Evolutionary conservation across 1,140 invertebrate species (phyloP).

Genomic region (Brachionus calyciflorus): DNA sequence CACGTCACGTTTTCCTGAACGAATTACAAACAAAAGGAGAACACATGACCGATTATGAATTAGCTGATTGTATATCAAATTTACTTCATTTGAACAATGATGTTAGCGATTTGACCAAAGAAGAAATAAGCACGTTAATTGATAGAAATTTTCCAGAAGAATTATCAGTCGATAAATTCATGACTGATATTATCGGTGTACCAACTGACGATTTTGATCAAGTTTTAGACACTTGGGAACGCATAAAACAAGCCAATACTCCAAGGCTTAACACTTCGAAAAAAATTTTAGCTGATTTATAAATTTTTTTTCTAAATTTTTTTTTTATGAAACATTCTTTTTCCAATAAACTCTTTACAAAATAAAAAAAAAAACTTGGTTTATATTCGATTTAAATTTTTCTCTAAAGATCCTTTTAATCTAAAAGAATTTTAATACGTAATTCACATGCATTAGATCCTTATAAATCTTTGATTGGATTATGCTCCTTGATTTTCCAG

Average conservation of each 20-base stretch:
- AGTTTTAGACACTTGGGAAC: constrained; percentile 33
- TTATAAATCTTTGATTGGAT: no score
- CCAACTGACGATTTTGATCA: constrained; percentile 35
- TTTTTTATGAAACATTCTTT: no score
- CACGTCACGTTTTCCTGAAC: constrained; percentile 55
- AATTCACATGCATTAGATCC: no score
- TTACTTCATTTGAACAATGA: constrained; percentile 57
- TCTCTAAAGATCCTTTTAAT: no score
- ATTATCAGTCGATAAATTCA: constrained; percentile 32
- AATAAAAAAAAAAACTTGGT: no score
- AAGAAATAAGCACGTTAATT: constrained; percentile 38
- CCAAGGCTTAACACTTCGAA: background rate
- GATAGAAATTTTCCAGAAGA: constrained; percentile 34
- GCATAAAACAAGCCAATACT: constrained; percentile 23
- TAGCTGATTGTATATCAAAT: constrained; percentile 59
- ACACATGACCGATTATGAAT: constrained; percentile 60
- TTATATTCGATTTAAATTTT: no score
- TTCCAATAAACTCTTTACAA: no score
- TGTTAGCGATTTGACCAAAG: constrained; percentile 46
- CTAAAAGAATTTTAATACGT: no score
- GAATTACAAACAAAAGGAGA: constrained; percentile 59
- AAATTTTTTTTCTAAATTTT: background rate
- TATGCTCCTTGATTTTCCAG: no score
- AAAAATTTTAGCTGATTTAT: background rate
- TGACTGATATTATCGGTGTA: constrained; percentile 23